Percentiles rank a stretch among this genome's conserved stretches.
Conservation (phyloP, 2,797 vertebrate species). For the Coluber constrictor region DNA sequence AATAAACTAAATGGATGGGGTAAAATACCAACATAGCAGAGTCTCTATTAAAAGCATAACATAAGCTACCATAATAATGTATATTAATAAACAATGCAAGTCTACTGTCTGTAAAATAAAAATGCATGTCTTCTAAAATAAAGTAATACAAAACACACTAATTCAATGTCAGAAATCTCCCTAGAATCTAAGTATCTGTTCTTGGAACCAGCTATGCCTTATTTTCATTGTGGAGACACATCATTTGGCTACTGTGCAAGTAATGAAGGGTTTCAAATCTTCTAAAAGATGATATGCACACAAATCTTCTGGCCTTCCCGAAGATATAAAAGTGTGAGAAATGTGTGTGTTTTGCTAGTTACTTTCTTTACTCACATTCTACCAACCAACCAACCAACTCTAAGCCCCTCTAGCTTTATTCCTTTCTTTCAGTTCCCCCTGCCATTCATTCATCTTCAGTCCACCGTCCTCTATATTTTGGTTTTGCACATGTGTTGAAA, state of each 20-base stretch:
- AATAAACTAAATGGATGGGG: not conserved
- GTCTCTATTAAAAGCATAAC: not conserved
- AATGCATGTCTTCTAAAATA: not conserved
- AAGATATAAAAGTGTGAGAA: not conserved
- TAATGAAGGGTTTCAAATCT: not conserved
- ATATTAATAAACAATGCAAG: not conserved
- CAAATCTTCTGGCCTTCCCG: not conserved
- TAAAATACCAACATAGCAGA: not conserved
- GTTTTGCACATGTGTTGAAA: not conserved
- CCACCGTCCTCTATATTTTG: not conserved
- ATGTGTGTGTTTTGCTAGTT: not conserved
- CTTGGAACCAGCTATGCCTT: not conserved
- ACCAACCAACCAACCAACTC: not conserved
- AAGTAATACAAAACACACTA: not conserved
- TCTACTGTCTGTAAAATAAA: not conserved
- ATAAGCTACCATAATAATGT: not conserved
- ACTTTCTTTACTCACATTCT: not conserved
- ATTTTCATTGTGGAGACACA: not conserved
- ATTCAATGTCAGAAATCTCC: not conserved
- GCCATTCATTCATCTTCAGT: not conserved
- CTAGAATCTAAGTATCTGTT: not conserved
- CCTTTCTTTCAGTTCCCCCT: not conserved
- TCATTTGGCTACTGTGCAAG: not conserved
- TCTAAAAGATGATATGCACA: not conserved
- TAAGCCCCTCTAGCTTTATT: not conserved